These are phyloP conservation scores for Eulemur mongoz DNA, from an alignment of 2,797 vertebrate genomes.

Conservation along the genomic window DNA sequence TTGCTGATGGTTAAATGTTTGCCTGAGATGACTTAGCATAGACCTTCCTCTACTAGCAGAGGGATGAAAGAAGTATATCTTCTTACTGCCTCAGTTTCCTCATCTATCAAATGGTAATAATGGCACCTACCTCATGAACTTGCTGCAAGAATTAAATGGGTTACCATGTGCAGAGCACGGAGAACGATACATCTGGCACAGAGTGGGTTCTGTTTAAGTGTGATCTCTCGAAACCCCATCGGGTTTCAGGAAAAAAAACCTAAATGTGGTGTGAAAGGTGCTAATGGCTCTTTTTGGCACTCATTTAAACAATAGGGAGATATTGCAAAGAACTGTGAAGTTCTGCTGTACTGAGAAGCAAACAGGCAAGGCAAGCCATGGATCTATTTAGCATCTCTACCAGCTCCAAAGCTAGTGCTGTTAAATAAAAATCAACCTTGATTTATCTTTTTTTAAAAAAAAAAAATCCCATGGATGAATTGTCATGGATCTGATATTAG, in stretches of 20 bases:
- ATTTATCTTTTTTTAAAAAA: neutral
- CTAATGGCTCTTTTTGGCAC: neutral
- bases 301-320: neutral
- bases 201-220: neutral
- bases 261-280: neutral
- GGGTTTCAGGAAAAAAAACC: neutral
- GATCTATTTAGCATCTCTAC: too few relatives aligned
- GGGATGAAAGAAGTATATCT: neutral
- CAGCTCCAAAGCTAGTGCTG: neutral
- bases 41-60: neutral
- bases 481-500: neutral
- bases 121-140: neutral
- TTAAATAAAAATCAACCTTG: neutral
- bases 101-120: neutral
- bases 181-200: neutral
- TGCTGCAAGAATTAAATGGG: neutral
- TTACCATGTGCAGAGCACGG: neutral
- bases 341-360: neutral
- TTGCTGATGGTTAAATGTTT: neutral
- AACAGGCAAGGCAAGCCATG: neutral
- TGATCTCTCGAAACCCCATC: neutral
- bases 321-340: neutral
- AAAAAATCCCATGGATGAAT: neutral
- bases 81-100: neutral
- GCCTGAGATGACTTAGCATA: neutral